Evolutionary conservation across 2,797 vertebrate species (phyloP).

Genomic region (Gymnothorax javanicus): DNA sequence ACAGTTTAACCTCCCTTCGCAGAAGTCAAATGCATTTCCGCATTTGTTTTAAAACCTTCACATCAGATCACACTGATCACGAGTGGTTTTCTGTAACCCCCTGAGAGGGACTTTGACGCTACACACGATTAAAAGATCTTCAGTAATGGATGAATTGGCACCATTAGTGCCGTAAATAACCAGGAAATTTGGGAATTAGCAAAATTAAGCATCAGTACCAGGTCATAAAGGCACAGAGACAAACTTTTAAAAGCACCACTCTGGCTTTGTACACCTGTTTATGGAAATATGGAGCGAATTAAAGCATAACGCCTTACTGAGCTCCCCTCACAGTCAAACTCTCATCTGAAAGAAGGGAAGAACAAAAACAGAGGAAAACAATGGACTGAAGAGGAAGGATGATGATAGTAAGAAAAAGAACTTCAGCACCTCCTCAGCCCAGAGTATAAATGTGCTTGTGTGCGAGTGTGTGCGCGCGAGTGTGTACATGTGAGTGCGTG

Average conservation of each 20-base stretch:
- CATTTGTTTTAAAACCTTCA: background rate
- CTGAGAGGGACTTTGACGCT: background rate
- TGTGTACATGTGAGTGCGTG: background rate
- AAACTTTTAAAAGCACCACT: background rate
- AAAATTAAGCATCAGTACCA: background rate
- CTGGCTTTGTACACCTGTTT: background rate
- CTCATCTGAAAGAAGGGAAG: background rate
- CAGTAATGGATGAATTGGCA: background rate
- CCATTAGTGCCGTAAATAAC: background rate
- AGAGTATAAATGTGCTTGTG: background rate
- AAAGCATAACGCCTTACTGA: background rate
- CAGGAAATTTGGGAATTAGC: too few species aligned
- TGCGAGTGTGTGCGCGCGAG: background rate
- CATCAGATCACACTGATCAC: background rate
- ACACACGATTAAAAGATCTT: background rate
- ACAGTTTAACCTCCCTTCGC: too few species aligned
- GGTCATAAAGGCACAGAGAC: background rate
- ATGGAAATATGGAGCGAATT: background rate
- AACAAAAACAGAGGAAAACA: background rate
- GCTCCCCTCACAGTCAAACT: background rate
- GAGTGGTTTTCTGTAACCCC: conserved; percentile 12
- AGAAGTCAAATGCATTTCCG: background rate
- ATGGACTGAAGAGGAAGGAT: background rate
- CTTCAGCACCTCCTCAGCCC: too few species aligned
- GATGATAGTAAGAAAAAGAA: background rate